A percentile compares a stretch with the other conserved stretches of the same genome.
These are phyloP conservation scores for Alouatta palliata DNA, from an alignment of 2,113 vertebrate genomes.

Conservation along the genomic window DNA sequence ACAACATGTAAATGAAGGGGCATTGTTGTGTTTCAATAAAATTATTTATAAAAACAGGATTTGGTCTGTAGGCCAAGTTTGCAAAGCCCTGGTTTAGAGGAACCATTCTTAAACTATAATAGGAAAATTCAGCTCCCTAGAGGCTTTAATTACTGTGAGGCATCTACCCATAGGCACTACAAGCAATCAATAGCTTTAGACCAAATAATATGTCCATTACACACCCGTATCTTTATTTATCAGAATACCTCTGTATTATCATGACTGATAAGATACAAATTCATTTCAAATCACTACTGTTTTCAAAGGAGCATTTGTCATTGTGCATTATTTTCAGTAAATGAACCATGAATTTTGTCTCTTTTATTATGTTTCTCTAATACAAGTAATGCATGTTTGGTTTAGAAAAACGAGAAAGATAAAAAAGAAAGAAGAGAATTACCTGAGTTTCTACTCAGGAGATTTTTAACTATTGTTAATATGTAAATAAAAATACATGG, in stretches of 20 bases:
- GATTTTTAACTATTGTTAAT: conserved; percentile 29
- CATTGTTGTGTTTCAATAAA: background rate
- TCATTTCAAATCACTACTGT: conserved; percentile 30
- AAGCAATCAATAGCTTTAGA: background rate
- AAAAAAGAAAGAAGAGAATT: background rate
- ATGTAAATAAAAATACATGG: background rate
- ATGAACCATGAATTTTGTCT: conserved; percentile 58
- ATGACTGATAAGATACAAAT: conserved; percentile 34
- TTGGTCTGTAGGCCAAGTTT: background rate
- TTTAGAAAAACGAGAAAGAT: conserved; percentile 58
- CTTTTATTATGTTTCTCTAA: conserved; percentile 51
- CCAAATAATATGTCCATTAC: background rate
- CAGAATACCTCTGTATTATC: background rate
- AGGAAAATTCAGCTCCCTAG: background rate
- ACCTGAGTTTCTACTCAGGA: conserved; percentile 8
- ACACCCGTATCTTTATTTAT: background rate
- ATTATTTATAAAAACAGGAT: background rate
- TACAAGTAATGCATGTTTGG: conserved; percentile 38
- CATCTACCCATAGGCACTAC: background rate
- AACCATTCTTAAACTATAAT: background rate
- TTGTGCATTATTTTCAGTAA: conserved; percentile 46
- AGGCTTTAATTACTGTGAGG: background rate
- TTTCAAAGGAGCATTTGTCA: conserved; percentile 45
- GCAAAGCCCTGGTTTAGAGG: background rate
- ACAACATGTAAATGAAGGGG: background rate